Conservation (phyloP, 2,113 vertebrate genomes). For the Malurus cyaneus region DNA sequence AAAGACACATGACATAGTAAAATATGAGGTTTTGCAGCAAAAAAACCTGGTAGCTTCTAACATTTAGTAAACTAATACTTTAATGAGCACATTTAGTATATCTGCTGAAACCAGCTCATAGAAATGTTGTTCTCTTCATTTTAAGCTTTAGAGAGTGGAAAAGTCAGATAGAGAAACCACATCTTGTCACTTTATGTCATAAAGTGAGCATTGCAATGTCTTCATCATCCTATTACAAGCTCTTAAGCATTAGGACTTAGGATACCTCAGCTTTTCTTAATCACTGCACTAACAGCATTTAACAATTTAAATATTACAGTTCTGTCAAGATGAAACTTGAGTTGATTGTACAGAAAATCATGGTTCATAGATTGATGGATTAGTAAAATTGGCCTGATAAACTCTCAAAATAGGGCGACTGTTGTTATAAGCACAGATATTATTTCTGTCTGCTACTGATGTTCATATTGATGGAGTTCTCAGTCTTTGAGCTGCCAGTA, state of each 20-base stretch:
- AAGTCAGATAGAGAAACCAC: background rate
- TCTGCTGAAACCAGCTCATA: background rate
- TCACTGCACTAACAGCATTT: background rate
- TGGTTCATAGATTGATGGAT: background rate
- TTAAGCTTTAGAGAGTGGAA: background rate
- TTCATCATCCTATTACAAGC: background rate
- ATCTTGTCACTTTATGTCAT: background rate
- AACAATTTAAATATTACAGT: background rate
- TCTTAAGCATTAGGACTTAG: background rate
- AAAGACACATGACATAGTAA: background rate
- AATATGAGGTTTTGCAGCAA: background rate
- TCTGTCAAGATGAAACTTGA: background rate
- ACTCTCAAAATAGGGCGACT: background rate
- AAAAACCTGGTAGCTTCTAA: background rate
- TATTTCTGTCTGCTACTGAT: background rate
- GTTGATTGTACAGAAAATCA: background rate
- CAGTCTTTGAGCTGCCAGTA: background rate
- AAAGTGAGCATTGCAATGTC: background rate
- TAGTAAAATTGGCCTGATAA: background rate
- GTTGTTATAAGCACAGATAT: background rate
- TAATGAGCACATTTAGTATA: background rate
- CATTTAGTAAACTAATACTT: background rate
- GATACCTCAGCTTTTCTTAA: background rate
- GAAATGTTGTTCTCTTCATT: background rate
- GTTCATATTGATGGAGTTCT: background rate